phyloP scores from a whole-genome alignment of 2,797 vertebrate genomes.

The Poecilia velifera region DNA sequence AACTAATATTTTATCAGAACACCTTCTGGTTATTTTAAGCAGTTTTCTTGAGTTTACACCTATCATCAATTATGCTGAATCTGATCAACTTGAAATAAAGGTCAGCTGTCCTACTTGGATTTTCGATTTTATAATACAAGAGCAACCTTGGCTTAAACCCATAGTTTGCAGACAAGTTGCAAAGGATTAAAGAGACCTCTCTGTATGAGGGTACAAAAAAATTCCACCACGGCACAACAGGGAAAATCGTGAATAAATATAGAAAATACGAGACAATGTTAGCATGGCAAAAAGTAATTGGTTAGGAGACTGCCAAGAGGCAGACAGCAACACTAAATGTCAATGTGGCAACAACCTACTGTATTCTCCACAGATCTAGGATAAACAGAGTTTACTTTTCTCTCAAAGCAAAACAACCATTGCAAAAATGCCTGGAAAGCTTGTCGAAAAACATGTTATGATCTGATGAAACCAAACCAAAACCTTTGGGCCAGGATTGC shows the following conservation, averaged over 20 bases:
- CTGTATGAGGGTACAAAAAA: neutral
- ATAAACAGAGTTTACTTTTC: neutral
- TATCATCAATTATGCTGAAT: neutral
- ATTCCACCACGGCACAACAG: neutral
- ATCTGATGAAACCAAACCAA: neutral
- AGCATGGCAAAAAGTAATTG: neutral
- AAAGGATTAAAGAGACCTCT: neutral
- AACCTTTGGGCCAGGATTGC: neutral
- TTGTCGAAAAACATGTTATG: neutral
- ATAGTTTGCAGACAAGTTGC: neutral
- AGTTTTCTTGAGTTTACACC: neutral
- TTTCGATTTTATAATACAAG: neutral
- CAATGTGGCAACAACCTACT: neutral
- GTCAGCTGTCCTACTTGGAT: neutral
- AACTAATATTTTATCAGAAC: neutral
- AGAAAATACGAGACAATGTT: neutral
- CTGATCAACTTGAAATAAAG: neutral
- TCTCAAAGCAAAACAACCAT: neutral
- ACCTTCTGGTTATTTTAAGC: neutral
- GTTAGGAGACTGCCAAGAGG: neutral
- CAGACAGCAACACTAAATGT: neutral
- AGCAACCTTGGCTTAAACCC: neutral
- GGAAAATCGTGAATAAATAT: neutral
- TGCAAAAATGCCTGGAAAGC: neutral
- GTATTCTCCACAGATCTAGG: neutral